Conservation (phyloP, 64 coral and sea anemone species). For the Actinia tenebrosa region DNA sequence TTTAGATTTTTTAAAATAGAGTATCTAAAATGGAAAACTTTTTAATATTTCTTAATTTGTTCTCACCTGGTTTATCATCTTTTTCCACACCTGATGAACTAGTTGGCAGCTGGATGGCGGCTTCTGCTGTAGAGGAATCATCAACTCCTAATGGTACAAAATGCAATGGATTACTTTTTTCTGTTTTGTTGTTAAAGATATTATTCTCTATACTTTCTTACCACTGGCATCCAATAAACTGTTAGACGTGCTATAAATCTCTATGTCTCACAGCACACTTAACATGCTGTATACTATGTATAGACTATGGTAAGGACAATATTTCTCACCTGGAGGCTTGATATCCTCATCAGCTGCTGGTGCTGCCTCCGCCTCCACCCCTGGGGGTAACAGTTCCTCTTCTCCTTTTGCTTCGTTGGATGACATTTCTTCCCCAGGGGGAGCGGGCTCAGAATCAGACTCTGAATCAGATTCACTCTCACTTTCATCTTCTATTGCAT, state of each 20-base stretch:
- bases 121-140: slow-evolving; percentile 45
- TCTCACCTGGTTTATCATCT: slow-evolving; percentile 62
- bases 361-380: slow-evolving; percentile 54
- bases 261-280: too few species aligned
- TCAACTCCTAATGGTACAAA: slow-evolving; percentile 18
- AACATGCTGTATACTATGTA: too few species aligned
- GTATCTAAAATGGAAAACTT: too few species aligned
- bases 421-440: slow-evolving; percentile 77
- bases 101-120: slow-evolving; percentile 55
- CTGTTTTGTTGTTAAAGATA: too few species aligned
- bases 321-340: slow-evolving; percentile 23
- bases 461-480: slow-evolving; percentile 96
- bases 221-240: too few species aligned
- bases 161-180: background rate
- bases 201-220: too few species aligned
- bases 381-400: slow-evolving; percentile 55
- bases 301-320: too few species aligned
- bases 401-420: slow-evolving; percentile 60
- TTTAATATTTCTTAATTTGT: too few species aligned
- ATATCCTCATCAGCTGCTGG: slow-evolving; percentile 26
- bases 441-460: slow-evolving; percentile 83
- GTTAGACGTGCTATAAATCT: too few species aligned
- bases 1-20: too few species aligned
- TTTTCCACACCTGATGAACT: slow-evolving; percentile 63
- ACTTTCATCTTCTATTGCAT: slow-evolving; percentile 85